Evolutionary conservation across 2,113 vertebrate species (phyloP).

Genomic region (Clinocottus analis): DNA sequence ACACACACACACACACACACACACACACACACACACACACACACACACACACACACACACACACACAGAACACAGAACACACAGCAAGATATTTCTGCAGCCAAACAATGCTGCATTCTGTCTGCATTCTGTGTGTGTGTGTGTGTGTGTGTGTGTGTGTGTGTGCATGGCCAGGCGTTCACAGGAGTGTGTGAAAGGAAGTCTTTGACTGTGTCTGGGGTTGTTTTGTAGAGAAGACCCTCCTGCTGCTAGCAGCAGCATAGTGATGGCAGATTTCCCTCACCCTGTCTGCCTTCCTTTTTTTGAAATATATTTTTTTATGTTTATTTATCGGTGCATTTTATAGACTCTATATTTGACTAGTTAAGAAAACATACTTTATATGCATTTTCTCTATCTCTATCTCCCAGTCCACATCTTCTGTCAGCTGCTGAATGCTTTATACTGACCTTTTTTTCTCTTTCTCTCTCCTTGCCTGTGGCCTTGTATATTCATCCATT

Average conservation of each 20-base stretch:
- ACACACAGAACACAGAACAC: conserved; percentile 41
- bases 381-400: conserved; percentile 32
- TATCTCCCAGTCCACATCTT: conserved; percentile 28
- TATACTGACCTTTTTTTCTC: conserved; percentile 34
- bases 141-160: conserved; percentile 33
- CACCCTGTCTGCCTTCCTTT: conserved; percentile 29
- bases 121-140: conserved; percentile 31
- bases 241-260: conserved; percentile 68
- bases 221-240: conserved; percentile 67
- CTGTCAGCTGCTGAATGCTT: conserved; percentile 44
- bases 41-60: conserved; percentile 37
- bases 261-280: conserved; percentile 61
- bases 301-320: neutral
- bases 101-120: conserved; percentile 63
- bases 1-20: conserved; percentile 45
- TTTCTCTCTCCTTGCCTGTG: conserved; percentile 20
- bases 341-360: conserved; percentile 49
- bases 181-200: conserved; percentile 69
- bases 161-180: conserved; percentile 42
- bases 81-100: conserved; percentile 52
- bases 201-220: conserved; percentile 73
- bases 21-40: conserved; percentile 37
- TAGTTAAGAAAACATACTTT: neutral
- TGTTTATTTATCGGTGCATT: conserved; percentile 53
- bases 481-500: conserved; percentile 42